Evolutionary conservation across 2,888 invertebrate species (phyloP), one percentile per base, ranked within the genome.

Genomic region (Apotomis capreana): DNA sequence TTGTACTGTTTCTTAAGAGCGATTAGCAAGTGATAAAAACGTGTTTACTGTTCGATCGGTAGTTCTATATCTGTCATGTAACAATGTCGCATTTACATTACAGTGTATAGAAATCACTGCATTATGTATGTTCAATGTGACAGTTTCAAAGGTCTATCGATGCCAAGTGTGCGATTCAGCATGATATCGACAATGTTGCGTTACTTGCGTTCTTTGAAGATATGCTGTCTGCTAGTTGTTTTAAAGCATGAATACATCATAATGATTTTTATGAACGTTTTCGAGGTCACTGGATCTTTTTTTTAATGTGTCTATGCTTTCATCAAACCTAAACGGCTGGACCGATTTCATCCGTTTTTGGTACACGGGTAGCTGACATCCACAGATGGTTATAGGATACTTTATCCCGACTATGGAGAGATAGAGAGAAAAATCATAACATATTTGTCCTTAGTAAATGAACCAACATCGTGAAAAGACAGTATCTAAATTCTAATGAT

Each of bases 21-120:
- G 61, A 61, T 61, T 55, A 55, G 12, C 26, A 3, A 37, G 0
- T 52, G 64, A 71, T 71, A 71, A 71, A 67, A 71, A 71, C 67
- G 51, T 57, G 61, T 62, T 57, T 68, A 51, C 55, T 54, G 54
- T 49, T 61, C 58, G 13, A 59, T 59, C 59, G 54, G 36, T 57
- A 64, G 26, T 65, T 36, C 54, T 61, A 55, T 60, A 67, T 67
- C 55, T n/a, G 54, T 51, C 37, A 44, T 4, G 5, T 52, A 15
- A 67, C 61, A 61, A 52, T 61, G 65, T 44, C 40, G 55, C n/a
- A 37, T 60, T 59, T 52, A 65, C 40, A 13, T 54, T 49, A 51
- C n/a, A 46, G 12, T 13, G 44, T 6, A 36, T 8, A 54, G 61
- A 12, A 52, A 9, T n/a, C 37, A 37, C 36, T 57, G 26, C n/a